Evolutionary conservation across 2,888 invertebrate genomes (phyloP), one percentile per base, ranked within the genome.

Genomic region (Horisme vitalbata): DNA sequence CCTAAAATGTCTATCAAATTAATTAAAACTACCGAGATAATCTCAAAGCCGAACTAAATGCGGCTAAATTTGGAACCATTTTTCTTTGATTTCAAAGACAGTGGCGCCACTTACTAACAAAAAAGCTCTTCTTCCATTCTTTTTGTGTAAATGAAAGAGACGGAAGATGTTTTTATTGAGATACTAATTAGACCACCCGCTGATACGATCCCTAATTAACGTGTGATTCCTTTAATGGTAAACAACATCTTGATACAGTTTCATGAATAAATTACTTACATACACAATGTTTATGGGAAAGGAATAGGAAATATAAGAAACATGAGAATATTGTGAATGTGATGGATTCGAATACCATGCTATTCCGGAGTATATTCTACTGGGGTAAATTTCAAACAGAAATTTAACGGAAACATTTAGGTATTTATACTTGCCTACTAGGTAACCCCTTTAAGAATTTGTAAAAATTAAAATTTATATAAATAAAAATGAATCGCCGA

Each of bases 121-220:
- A 23, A 23, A 23, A 36, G 34, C 4, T 30, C 4, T 28, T 12
- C 23, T 28, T 6, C 28, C 28, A 30, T 28, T 18, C 7, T 37
- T 14, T 18, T 6, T 11, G 12, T 8, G 4, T n/a, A 30, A 6
- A 31, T 30, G 13, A 48, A 43, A 33, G 43, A 48, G 43, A 38
- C 6, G 9, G 10, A 3, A n/a, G 11, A 32, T 44, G 14, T 31
- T 39, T 37, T 56, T 45, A 61, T 54, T 37, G 43, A 56, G 53
- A 51, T 61, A 75, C 72, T 75, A 77, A 78, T 75, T 73, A 65
- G 75, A 68, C 77, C 77, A 68, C 77, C 79, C 70, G 69, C 66
- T 63, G 77, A 58, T 69, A 59, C 55, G 14, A 27, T 31, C 34
- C 33, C 24, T 41, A 36, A 46, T 46, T 46, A 35, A 3, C 4